Conservation (phyloP, 2,888 invertebrate genomes). For the Bruchidius siliquastri region DNA sequence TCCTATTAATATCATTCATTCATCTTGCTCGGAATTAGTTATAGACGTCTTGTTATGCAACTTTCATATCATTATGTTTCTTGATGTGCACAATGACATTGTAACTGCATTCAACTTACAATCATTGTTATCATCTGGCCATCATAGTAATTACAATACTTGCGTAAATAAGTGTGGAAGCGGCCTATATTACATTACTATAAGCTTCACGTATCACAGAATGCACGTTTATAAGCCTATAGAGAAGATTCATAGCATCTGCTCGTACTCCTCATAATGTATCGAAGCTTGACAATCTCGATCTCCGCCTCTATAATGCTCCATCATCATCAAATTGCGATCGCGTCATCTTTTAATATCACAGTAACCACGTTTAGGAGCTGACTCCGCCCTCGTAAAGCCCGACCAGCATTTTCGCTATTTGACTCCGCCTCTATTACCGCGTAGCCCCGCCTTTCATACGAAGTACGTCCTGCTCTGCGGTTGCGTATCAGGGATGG, state of each 20-base stretch:
- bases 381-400: background rate
- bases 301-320: too few species aligned
- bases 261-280: too few species aligned
- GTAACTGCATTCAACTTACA: background rate
- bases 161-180: background rate
- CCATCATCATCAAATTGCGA: too few species aligned
- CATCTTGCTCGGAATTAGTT: background rate
- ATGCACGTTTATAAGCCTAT: background rate
- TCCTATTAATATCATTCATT: background rate
- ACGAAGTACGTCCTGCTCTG: constrained; percentile 48
- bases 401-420: background rate
- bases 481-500: constrained; percentile 45
- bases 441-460: constrained; percentile 24
- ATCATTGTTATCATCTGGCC: too few species aligned
- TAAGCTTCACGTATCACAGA: background rate
- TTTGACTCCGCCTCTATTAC: background rate
- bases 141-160: background rate
- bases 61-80: too few species aligned
- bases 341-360: background rate
- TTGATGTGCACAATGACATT: too few species aligned
- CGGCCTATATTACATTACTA: background rate
- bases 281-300: too few species aligned
- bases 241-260: background rate
- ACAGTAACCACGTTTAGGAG: background rate
- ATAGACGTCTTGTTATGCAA: too few species aligned